These are phyloP conservation scores for Sciaenops ocellatus DNA, from an alignment of 2,797 vertebrate genomes.

Conservation along the genomic window DNA sequence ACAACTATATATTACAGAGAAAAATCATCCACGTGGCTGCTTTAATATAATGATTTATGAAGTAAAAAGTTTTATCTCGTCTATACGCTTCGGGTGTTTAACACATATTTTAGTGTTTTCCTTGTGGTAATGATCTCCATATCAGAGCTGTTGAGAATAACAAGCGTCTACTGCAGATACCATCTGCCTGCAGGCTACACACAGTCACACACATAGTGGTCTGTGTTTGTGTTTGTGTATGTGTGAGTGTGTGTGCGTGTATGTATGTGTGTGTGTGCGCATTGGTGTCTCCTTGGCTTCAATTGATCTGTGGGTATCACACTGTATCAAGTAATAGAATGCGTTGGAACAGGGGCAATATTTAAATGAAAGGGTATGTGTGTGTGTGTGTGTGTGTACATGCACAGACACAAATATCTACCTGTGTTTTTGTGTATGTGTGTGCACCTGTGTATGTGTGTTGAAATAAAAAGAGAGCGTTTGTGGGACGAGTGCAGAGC, in stretches of 20 bases:
- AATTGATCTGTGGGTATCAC: constrained; percentile 91
- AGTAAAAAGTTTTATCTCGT: constrained; percentile 66
- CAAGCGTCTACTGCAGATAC: constrained; percentile 75
- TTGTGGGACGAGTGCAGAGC: constrained; percentile 58
- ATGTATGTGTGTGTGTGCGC: constrained; percentile 39
- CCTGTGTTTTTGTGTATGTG: constrained; percentile 31
- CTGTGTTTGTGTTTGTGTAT: constrained; percentile 14
- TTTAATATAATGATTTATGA: constrained; percentile 72
- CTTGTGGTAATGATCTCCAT: constrained; percentile 79
- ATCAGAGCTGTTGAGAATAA: constrained; percentile 79
- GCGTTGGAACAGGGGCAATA: constrained; percentile 84
- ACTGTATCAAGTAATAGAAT: constrained; percentile 87
- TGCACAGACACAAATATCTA: constrained; percentile 46
- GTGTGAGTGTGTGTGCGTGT: constrained; percentile 40
- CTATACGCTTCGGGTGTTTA: constrained; percentile 69
- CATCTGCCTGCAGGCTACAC: constrained; percentile 76
- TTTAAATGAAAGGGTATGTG: constrained; percentile 89
- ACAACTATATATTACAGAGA: constrained; percentile 33
- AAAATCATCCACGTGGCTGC: constrained; percentile 44
- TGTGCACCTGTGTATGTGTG: constrained; percentile 10
- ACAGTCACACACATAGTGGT: constrained; percentile 7
- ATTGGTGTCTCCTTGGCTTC: constrained; percentile 82
- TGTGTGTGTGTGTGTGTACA: constrained; percentile 29
- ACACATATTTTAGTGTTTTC: constrained; percentile 66
- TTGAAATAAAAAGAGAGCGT: constrained; percentile 34